These are phyloP conservation scores for Musca vetustissima DNA, from an alignment of 1,140 invertebrate species.

Conservation along the genomic window DNA sequence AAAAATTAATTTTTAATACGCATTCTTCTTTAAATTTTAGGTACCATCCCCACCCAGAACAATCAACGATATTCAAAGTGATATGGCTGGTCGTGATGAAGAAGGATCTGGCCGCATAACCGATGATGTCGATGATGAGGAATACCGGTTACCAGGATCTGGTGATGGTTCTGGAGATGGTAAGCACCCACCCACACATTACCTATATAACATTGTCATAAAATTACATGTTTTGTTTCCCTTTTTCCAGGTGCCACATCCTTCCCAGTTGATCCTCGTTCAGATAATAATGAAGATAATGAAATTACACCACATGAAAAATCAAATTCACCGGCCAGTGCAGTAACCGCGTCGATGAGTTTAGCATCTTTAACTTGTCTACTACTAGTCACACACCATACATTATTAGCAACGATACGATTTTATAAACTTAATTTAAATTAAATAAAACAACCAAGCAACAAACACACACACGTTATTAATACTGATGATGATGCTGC, in stretches of 20 bases:
- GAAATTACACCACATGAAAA: conserved; percentile 30
- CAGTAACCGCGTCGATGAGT: conserved; percentile 13
- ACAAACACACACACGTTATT: no score
- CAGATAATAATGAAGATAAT: conserved; percentile 32
- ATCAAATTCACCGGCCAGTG: conserved; percentile 29
- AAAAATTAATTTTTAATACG: no score
- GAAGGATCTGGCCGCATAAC: conserved; percentile 40
- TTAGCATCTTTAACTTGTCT: neutral
- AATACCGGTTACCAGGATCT: conserved; percentile 42
- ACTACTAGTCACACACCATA: conserved; percentile 15
- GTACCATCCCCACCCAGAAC: conserved; percentile 33
- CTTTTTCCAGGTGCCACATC: conserved; percentile 35
- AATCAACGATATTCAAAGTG: conserved; percentile 47
- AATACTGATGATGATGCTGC: neutral
- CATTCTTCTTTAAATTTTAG: conserved; percentile 29
- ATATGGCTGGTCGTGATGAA: conserved; percentile 51
- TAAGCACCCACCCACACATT: conserved; percentile 25
- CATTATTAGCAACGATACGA: conserved; percentile 20
- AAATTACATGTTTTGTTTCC: neutral
- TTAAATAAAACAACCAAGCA: neutral
- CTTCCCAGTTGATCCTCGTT: conserved; percentile 30
- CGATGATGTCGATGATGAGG: conserved; percentile 50
- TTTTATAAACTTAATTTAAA: conserved; percentile 16
- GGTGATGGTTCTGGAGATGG: conserved; percentile 53
- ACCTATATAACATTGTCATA: neutral